Base-by-base conservation (phyloP, 2,797 vertebrate genomes). In the Sarcoramphus papa region DNA sequence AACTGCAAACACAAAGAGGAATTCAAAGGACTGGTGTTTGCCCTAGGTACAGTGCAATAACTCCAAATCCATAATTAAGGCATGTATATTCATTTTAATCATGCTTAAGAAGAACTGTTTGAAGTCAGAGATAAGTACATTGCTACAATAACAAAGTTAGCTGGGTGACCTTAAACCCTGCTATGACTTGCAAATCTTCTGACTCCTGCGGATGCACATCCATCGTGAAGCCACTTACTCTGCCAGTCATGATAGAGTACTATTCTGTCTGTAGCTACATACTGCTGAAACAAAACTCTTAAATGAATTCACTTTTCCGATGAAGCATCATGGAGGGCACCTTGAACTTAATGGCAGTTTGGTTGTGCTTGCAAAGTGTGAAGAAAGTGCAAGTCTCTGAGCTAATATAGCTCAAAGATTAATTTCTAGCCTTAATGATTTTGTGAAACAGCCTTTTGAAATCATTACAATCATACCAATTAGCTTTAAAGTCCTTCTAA, bases 321-420 rank as follows among this genome's bases (percentile, higher is more conserved):
- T 92, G 89, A 92, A 92, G 62, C 69, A 69, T 79, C 93, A 78
- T 63, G 62, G 92, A 97, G 95, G 97, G 96, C 96, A 97, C 97
- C 97, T 97, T 97, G 95, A 97, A 93, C 69, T 94, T 96, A 94
- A 96, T 92, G 89, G 76, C 92, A 96, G 94, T 67, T 96, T 88
- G 79, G 94, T 97, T 96, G 93, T 94, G 95, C 96, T 95, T 96
- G 95, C 43, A 37, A 93, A 97, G 93, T 97, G 97, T 96, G 97
- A 96, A 97, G 96, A 96, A 96, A 97, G 94, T 95, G 93, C 51
- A 95, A 94, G 93, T 95, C 95, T 97, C 91, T 92, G 87, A 97
- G 90, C 91, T 97, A 96, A 97, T 97, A 93, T 90, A 95, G 91
- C 94, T 92, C 92, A 93, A 96, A 97, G 96, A 97, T 97, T 97